Base-by-base conservation (phyloP, 2,888 invertebrate species). In the Junonia oenone region DNA sequence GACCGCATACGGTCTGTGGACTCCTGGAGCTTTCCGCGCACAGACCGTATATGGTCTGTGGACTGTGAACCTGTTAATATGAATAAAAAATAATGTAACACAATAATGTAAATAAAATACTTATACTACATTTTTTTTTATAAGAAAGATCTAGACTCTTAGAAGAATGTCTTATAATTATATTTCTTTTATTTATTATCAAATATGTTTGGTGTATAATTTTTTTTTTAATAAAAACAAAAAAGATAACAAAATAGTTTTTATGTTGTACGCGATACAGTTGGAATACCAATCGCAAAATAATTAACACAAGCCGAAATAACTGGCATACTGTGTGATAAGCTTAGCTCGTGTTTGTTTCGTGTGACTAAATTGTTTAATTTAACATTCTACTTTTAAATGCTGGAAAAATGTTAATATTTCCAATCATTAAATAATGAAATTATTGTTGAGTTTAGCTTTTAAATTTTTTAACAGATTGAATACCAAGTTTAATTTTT, bases 321-420 rank as follows among this genome's bases (percentile, higher is more conserved):
- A 59, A 57, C 51, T 51, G 37, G 27, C 38, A 54, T 48, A 45
- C 31, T 35, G 43, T n/a, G 31, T 45, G 55, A 55, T 55, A 55
- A 55, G 55, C n/a, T n/a, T 11, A 22, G 11, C 45, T 27, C 6
- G 31, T 35, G 8, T 11, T 45, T 35, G 43, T 35, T 55, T 17
- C 27, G 38, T 45, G 43, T 43, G 49, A 35, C 48, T 49, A 55
- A 55, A 49, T 49, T 33, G 26, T 55, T 15, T 27, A 19, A 14
- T 22, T 11, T 9, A 26, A 6, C 15, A 11, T 27, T 43, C 11
- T 5, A 11, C 17, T 33, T 2, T n/a, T n/a, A 2, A 33, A 33
- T 33, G n/a, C n/a, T 33, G 4, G 22, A 2, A 8, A 37, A 37
- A n/a, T 31, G 31, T 31, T 31, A 11, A 22, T 22, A 22, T 22